Percentiles rank a stretch among this genome's conserved stretches.
These are phyloP conservation scores for Athrips mouffetella DNA, from an alignment of 2,888 invertebrate species.

Conservation along the genomic window DNA sequence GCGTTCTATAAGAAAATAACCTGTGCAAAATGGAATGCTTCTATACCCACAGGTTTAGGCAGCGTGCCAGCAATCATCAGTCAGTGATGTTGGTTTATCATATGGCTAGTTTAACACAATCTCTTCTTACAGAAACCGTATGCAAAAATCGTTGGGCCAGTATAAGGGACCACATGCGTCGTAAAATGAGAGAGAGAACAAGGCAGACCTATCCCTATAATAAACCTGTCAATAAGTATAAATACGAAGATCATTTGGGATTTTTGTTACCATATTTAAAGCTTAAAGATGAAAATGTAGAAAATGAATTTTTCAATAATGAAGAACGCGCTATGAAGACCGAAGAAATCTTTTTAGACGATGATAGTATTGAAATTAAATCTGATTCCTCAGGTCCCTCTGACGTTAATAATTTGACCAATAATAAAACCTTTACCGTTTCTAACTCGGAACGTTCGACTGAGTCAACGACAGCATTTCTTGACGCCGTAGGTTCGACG, in stretches of 20 bases:
- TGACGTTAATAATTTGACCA: background rate
- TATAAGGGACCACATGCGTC: constrained; percentile 20
- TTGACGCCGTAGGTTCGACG: constrained; percentile 18
- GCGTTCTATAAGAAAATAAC: too few relatives aligned
- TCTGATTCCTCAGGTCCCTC: too few relatives aligned
- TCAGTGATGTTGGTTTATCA: too few relatives aligned
- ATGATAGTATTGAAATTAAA: too few relatives aligned
- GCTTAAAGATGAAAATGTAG: background rate
- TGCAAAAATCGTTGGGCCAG: constrained; percentile 24
- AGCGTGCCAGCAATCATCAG: too few relatives aligned
- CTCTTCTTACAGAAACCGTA: constrained; percentile 14
- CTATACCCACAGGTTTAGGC: too few relatives aligned
- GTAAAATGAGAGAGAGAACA: constrained; percentile 14
- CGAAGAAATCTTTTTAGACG: too few relatives aligned
- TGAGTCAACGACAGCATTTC: background rate
- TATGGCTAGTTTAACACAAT: too few relatives aligned
- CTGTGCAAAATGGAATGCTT: too few relatives aligned
- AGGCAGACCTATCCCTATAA: background rate
- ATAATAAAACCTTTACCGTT: background rate
- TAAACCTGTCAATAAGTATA: background rate
- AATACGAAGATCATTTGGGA: constrained; percentile 1
- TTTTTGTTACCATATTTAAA: constrained; percentile 4
- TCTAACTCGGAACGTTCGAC: background rate
- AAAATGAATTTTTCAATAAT: too few relatives aligned
- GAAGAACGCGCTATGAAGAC: too few relatives aligned